Base-by-base conservation (phyloP, 1,140 invertebrate species). In the Eubasilissa regina region DNA sequence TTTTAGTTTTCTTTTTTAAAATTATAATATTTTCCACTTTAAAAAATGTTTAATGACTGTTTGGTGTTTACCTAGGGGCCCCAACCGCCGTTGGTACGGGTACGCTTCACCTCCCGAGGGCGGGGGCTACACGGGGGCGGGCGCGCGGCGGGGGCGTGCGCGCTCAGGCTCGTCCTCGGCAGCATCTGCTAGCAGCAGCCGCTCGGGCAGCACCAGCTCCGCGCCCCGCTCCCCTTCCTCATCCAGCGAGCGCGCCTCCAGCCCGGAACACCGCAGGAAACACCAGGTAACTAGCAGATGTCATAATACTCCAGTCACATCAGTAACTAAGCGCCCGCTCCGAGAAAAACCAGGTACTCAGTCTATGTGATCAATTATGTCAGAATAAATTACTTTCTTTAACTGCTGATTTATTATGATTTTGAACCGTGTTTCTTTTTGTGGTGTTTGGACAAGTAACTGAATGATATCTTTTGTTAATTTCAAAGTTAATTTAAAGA, bases 81-180 rank as follows among this genome's bases (percentile, higher is more conserved):
- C 80, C 11, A 77, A 64, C 19, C 80, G 78, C 13, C 77, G 80
- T n/a, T 81, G 82, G 82, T 68, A 48, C 45, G 56, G 55, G 53
- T 79, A 66, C 78, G 56, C 55, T 19, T 51, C 83, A 51, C 81
- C 84, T 35, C 84, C 83, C 84, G 86, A 73, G 75, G 85, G 81
- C 75, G 55, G 80, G 62, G 81, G 83, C 75, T 74, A 83, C 72
- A 62, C 45, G 58, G 72, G 73, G 47, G 76, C 68, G 62, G 60
- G 25, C 53, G 35, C 64, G 48, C 44, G 68, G 66, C 60, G 75
- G 48, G 13, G 84, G 86, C 87, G 89, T 72, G 86, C 87, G 58
- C 90, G 90, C 85, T 90, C 90, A 43, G 86, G 89, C 84, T 90
- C 87, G 79, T 87, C 86, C 17, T 83, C 87, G 77, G 85, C 87